Evolutionary conservation across 2,113 vertebrate species (phyloP).

Genomic region (Pangasianodon hypophthalmus): DNA sequence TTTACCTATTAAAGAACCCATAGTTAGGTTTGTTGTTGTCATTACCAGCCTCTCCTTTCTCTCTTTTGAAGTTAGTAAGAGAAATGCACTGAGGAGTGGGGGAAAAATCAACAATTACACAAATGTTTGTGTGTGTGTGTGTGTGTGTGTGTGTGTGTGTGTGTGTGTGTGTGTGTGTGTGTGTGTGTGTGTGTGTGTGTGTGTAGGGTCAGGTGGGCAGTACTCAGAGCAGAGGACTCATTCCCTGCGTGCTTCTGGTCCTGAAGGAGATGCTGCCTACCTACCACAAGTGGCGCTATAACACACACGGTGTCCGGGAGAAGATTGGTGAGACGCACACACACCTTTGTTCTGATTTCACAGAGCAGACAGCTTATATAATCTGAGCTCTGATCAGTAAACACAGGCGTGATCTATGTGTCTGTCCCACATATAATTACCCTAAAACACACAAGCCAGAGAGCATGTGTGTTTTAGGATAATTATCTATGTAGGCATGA

Average conservation of each 20-base stretch:
- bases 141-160: constrained; percentile 31
- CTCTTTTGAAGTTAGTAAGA: too few species aligned
- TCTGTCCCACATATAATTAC: background rate
- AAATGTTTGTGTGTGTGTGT: background rate
- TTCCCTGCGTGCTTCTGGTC: constrained; percentile 93
- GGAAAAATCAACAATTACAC: background rate
- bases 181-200: constrained; percentile 9
- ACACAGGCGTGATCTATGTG: background rate
- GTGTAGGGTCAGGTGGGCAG: constrained; percentile 91
- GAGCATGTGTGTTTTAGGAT: too few species aligned
- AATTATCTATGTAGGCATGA: background rate
- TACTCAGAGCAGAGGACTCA: constrained; percentile 91
- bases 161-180: constrained; percentile 26
- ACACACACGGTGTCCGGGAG: constrained; percentile 88
- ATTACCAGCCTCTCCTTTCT: too few species aligned
- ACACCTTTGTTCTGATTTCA: background rate
- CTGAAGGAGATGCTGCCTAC: constrained; percentile 97
- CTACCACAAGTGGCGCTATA: constrained; percentile 97
- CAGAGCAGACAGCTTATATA: background rate
- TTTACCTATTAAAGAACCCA: too few species aligned
- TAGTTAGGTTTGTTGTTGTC: too few species aligned
- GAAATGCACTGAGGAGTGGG: too few species aligned
- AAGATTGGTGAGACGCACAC: constrained; percentile 80
- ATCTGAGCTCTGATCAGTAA: background rate
- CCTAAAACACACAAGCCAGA: background rate